These are phyloP conservation scores for Clepsis dumicolana DNA, from an alignment of 2,888 invertebrate species.

Conservation along the genomic window DNA sequence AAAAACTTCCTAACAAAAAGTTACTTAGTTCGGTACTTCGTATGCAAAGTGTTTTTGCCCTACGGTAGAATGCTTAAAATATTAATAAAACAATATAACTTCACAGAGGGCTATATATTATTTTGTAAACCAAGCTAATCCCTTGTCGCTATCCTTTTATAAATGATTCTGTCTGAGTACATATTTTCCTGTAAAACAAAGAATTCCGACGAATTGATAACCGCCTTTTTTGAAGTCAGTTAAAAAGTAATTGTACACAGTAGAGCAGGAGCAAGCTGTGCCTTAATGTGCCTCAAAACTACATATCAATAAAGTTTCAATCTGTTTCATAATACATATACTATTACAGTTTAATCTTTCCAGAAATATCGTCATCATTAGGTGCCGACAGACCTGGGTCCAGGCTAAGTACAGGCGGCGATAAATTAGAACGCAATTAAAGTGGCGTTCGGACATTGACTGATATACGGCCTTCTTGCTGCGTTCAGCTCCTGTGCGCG, in stretches of 20 bases:
- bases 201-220: background rate
- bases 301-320: too few relatives aligned
- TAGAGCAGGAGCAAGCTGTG: too few relatives aligned
- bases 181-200: background rate
- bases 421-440: conserved; percentile 80
- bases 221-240: too few relatives aligned
- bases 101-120: background rate
- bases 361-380: background rate
- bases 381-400: conserved; percentile 15
- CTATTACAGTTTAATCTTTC: background rate
- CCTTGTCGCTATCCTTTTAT: background rate
- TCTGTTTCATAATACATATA: too few relatives aligned
- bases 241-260: too few relatives aligned
- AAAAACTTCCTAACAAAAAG: conserved; percentile 28
- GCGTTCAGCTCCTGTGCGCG: conserved; percentile 61
- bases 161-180: background rate
- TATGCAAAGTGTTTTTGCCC: conserved; percentile 22
- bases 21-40: conserved; percentile 26
- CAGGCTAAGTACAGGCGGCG: conserved; percentile 53
- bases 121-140: conserved; percentile 17
- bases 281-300: too few relatives aligned
- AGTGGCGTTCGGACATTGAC: conserved; percentile 77
- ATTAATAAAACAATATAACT: conserved; percentile 32
- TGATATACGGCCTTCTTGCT: conserved; percentile 78
- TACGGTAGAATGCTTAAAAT: conserved; percentile 13